phyloP scores from a whole-genome alignment of 1,140 invertebrate species.

The Campoletis sonorensis region DNA sequence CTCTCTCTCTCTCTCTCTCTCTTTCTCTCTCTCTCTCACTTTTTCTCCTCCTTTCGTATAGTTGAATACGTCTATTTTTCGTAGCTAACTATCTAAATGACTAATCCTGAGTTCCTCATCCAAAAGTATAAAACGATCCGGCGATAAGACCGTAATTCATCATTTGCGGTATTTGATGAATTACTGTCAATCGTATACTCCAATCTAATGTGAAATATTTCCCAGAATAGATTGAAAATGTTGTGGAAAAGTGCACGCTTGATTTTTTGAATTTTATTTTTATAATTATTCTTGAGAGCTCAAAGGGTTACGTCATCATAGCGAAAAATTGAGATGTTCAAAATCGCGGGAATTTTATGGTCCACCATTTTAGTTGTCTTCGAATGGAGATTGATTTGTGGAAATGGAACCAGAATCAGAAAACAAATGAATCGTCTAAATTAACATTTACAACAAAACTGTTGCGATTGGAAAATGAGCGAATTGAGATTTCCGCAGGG shows the following conservation, averaged over 20 bases:
- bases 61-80: background rate
- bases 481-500: no score
- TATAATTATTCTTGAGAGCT: no score
- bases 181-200: background rate
- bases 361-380: background rate
- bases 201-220: background rate
- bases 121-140: background rate
- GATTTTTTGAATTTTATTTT: no score
- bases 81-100: constrained; percentile 3
- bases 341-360: background rate
- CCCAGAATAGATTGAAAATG: background rate
- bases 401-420: background rate
- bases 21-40: background rate
- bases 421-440: no score
- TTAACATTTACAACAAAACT: no score
- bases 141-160: constrained; percentile 9
- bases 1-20: background rate
- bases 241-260: no score
- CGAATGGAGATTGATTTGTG: background rate
- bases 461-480: no score
- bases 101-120: background rate
- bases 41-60: background rate
- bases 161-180: background rate
- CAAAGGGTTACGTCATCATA: no score
- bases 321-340: background rate